These are phyloP conservation scores for Hoplodrina ambigua DNA, from an alignment of 2,888 invertebrate genomes.

Conservation along the genomic window DNA sequence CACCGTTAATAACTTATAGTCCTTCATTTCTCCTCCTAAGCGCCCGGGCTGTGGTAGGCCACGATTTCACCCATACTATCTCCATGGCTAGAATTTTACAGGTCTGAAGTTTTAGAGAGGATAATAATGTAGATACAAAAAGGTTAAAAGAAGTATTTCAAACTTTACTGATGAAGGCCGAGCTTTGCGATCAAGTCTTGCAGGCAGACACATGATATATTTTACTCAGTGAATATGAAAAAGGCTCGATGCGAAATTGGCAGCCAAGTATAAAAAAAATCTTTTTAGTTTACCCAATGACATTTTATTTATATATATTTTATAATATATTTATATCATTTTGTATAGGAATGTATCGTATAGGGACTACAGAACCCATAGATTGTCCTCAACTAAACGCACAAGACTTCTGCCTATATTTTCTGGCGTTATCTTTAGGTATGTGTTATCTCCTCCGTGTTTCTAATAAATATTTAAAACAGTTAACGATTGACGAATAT, in stretches of 20 bases:
- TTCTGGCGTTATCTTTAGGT: conserved; percentile 23
- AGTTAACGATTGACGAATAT: conserved; percentile 36
- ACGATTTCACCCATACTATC: neutral
- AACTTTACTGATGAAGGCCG: too few relatives aligned
- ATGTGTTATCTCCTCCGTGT: conserved; percentile 27
- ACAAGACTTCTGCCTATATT: conserved; percentile 1
- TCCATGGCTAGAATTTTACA: too few relatives aligned
- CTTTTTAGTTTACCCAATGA: neutral
- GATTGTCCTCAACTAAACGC: neutral
- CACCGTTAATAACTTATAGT: neutral
- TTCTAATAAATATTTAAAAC: conserved; percentile 45
- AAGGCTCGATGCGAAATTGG: neutral
- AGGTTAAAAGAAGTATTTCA: too few relatives aligned
- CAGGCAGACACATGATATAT: too few relatives aligned
- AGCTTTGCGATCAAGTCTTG: too few relatives aligned
- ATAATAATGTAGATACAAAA: too few relatives aligned
- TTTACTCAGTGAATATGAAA: too few relatives aligned
- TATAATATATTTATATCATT: too few relatives aligned
- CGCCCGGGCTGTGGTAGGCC: neutral
- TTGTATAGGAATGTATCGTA: neutral
- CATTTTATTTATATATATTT: neutral
- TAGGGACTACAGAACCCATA: conserved; percentile 6
- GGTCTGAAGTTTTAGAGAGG: too few relatives aligned
- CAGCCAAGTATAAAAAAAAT: neutral
- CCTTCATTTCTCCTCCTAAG: neutral